Conservation (phyloP, 2,888 invertebrate species). For the Nymphalis urticae region DNA sequence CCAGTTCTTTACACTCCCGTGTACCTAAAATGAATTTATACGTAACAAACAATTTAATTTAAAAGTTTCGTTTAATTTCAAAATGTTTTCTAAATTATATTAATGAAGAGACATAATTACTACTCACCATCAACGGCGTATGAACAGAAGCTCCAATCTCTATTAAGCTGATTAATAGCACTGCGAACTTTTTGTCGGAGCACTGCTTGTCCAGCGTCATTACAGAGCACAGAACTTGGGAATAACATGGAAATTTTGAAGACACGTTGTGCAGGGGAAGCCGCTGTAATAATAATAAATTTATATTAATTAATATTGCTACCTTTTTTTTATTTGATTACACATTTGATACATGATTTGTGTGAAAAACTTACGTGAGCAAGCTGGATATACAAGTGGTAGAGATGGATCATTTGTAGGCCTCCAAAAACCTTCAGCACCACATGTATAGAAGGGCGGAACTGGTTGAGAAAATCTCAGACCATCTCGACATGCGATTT, state of each 20-base stretch:
- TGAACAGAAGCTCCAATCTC: conserved; percentile 98
- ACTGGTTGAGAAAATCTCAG: conserved; percentile 94
- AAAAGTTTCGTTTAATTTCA: no score
- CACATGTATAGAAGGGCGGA: conserved; percentile 98
- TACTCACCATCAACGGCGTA: conserved; percentile 89
- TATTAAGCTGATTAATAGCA: conserved; percentile 94
- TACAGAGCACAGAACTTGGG: conserved; percentile 97
- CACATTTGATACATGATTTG: neutral
- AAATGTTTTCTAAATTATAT: neutral
- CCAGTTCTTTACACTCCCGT: conserved; percentile 93
- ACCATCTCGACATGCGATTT: conserved; percentile 93
- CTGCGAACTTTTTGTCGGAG: conserved; percentile 93
- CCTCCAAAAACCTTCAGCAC: conserved; percentile 98
- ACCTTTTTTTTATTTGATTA: neutral
- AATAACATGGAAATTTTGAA: conserved; percentile 96
- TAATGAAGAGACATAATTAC: neutral
- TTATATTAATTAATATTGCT: neutral
- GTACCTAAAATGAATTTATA: conserved; percentile 71
- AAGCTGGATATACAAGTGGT: conserved; percentile 94
- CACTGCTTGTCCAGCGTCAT: conserved; percentile 96
- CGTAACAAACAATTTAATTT: neutral
- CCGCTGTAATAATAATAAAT: conserved; percentile 75
- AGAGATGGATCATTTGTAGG: conserved; percentile 90
- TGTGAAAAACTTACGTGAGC: conserved; percentile 85
- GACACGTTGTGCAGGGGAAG: conserved; percentile 95